Base-by-base conservation (phyloP, 2,888 invertebrate species). In the Patella depressa region DNA sequence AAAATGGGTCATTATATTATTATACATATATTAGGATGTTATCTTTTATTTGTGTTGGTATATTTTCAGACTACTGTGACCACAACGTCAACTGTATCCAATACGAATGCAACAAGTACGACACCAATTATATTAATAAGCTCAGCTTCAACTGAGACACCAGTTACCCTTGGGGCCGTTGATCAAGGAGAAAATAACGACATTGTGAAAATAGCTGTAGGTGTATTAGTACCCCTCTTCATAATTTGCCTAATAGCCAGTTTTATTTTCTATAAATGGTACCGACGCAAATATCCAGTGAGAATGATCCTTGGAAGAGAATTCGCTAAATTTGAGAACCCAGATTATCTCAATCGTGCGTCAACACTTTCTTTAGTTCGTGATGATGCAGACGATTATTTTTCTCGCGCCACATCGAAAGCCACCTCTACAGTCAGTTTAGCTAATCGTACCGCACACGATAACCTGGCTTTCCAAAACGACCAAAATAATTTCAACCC, bases 231-330 rank as follows among this genome's bases (percentile, higher is more conserved):
- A 3, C 85, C 86, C 2, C 3, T 83, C 0, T 19, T 84, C 17
- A 71, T 85, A 24, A 17, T 83, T 1, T 79, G 82, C 29, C 5
- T 79, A n/a, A 69, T 80, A 19, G 29, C 79, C 1, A 74, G 77
- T 12, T 54, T 83, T 2, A 83, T 81, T 7, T 69, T 78, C 1
- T 88, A 88, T 74, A 80, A 82, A n/a, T 87, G 84, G 83, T 88
- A 88, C 79, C 80, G 88, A 17, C 82, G 82, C 73, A 88, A 87
- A 75, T 88, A 86, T 78, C 88, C 88, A 0, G 87, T 88, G 11
- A 77, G 88, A 72, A 88, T 88, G 88, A 84, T 87, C 29, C 76
- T 87, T 2, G 88, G 88, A 1, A 83, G 85, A 72, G 85, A 88
- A 53, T 88, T 88, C 76, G 81, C 77, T 24, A 85, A 84, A 71